A percentile compares a stretch with the other conserved stretches of the same genome.
These are phyloP conservation scores for Phalacrocorax pelagicus DNA, from an alignment of 2,113 vertebrate species.

Conservation along the genomic window DNA sequence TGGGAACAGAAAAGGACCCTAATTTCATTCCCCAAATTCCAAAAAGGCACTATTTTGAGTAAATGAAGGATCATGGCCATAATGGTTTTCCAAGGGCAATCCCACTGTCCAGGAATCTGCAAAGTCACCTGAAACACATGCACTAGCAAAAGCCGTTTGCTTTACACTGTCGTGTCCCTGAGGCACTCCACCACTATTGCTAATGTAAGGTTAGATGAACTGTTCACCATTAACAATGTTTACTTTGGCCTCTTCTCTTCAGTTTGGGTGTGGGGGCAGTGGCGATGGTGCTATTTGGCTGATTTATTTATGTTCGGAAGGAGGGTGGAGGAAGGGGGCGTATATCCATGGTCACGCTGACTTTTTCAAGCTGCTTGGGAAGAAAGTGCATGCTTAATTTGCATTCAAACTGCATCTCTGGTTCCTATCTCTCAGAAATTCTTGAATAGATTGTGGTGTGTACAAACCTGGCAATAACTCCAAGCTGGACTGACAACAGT, in stretches of 20 bases:
- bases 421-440: slow-evolving; percentile 62
- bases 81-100: neutral
- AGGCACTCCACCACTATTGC: neutral
- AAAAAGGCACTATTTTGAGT: neutral
- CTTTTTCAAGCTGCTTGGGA: slow-evolving; percentile 66
- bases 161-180: neutral
- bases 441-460: slow-evolving; percentile 68
- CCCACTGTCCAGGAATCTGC: neutral
- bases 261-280: slow-evolving; percentile 34
- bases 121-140: accelerated
- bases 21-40: neutral
- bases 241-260: slow-evolving; percentile 43
- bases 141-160: neutral
- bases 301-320: slow-evolving; percentile 56
- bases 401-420: slow-evolving; percentile 65
- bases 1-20: neutral
- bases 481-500: slow-evolving; percentile 47
- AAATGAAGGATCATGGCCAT: neutral
- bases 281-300: neutral
- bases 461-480: slow-evolving; percentile 68
- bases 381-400: slow-evolving; percentile 68
- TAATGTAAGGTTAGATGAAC: neutral
- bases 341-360: slow-evolving; percentile 64
- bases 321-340: slow-evolving; percentile 56
- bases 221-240: neutral